These are phyloP conservation scores for Styela clava DNA, from an alignment of 23 tunicate genomes.

Conservation along the genomic window DNA sequence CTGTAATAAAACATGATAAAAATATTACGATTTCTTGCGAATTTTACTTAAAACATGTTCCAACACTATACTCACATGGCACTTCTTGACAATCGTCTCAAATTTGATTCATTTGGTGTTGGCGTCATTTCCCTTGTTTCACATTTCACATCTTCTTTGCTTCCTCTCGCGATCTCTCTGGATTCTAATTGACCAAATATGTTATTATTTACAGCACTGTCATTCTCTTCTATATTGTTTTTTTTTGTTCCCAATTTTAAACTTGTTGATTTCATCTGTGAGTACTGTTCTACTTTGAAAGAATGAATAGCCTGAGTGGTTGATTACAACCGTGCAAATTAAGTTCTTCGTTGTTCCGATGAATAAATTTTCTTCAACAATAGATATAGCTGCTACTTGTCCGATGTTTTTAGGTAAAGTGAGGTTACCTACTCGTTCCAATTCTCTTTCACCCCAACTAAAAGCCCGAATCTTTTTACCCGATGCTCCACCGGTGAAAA, in stretches of 20 bases:
- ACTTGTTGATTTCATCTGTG: not conserved
- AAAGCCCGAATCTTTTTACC: slow-evolving; percentile 61
- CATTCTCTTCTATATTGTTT: not conserved
- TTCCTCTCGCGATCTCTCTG: slow-evolving; percentile 60
- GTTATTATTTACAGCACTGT: not conserved
- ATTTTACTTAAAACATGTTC: too few relatives aligned
- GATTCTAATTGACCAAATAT: slow-evolving; percentile 31
- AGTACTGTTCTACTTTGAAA: not conserved
- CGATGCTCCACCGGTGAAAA: slow-evolving; percentile 57
- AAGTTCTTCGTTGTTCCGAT: slow-evolving; percentile 50
- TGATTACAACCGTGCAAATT: slow-evolving; percentile 29
- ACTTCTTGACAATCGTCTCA: not conserved
- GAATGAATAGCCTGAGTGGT: slow-evolving; percentile 6
- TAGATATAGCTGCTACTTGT: slow-evolving; percentile 37
- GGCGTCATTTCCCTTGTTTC: not conserved
- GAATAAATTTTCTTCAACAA: slow-evolving; percentile 32
- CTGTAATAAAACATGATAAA: too few relatives aligned
- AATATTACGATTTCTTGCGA: too few relatives aligned
- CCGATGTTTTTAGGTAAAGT: slow-evolving; percentile 47
- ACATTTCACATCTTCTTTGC: slow-evolving; percentile 21
- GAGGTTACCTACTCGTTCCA: slow-evolving; percentile 43
- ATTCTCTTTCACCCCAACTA: slow-evolving; percentile 29
- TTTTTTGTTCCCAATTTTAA: not conserved
- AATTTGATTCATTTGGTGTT: not conserved
- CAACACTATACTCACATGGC: not conserved